Evolutionary conservation across 2,888 invertebrate genomes (phyloP).

Genomic region (Mylabris sibirica): DNA sequence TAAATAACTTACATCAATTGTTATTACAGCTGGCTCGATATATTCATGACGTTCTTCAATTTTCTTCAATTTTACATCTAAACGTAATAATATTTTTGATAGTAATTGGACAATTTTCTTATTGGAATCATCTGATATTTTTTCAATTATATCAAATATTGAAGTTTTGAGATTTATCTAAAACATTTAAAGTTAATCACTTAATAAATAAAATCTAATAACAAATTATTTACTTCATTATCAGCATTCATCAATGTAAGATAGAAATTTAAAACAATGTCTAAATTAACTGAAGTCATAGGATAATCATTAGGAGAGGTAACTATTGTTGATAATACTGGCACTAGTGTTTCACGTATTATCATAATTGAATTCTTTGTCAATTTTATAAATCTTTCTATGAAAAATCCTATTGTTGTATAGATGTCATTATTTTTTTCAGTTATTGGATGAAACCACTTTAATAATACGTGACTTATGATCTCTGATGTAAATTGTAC

Average conservation of each 20-base stretch:
- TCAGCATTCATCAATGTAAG: conserved; percentile 15
- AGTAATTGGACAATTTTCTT: neutral
- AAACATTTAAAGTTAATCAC: neutral
- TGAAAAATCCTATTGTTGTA: conserved; percentile 8
- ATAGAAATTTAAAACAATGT: conserved; percentile 31
- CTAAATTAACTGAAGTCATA: conserved; percentile 29
- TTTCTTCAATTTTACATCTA: neutral
- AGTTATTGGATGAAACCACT: neutral
- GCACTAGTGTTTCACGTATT: conserved; percentile 29
- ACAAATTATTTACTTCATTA: neutral
- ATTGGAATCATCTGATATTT: neutral
- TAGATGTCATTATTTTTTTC: neutral
- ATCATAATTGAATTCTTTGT: conserved; percentile 12
- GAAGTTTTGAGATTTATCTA: neutral
- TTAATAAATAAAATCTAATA: too few species aligned
- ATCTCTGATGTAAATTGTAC: neutral
- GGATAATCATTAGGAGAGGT: conserved; percentile 32
- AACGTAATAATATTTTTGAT: neutral
- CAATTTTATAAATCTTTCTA: conserved; percentile 13
- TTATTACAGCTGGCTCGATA: neutral
- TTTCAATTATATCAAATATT: neutral
- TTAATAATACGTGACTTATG: neutral
- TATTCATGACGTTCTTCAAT: neutral
- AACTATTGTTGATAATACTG: conserved; percentile 27
- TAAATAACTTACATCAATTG: neutral